Evolutionary conservation across 2,113 vertebrate genomes (phyloP).

Genomic region (Sclerurus mexicanus): DNA sequence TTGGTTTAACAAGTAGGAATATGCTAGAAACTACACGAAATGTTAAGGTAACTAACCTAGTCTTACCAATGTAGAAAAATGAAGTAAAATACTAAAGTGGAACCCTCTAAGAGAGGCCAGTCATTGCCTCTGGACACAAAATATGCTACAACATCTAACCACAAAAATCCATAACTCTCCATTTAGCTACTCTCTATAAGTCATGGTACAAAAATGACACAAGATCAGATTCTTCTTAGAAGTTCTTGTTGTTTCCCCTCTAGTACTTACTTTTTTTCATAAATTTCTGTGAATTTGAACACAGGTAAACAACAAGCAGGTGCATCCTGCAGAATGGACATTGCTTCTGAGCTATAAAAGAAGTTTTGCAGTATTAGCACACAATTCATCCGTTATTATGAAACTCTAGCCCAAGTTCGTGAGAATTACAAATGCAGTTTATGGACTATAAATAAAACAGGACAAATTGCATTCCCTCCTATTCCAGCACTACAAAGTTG

Average conservation of each 20-base stretch:
- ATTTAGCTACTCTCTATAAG: not conserved
- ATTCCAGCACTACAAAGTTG: not conserved
- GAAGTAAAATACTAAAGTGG: not conserved
- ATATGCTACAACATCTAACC: not conserved
- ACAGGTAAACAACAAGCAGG: conserved; percentile 94
- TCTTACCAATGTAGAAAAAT: not conserved
- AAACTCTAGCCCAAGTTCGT: not conserved
- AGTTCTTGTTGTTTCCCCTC: too few relatives aligned
- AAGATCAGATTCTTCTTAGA: not conserved
- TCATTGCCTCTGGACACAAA: not conserved
- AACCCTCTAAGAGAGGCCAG: not conserved
- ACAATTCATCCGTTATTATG: not conserved
- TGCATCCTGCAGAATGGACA: conserved; percentile 91
- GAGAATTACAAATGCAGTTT: not conserved
- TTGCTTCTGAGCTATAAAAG: conserved; percentile 83
- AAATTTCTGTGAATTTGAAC: conserved; percentile 93
- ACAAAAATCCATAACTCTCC: rapidly evolving
- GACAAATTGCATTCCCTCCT: not conserved
- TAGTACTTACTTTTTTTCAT: conserved; percentile 91
- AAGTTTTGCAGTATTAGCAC: not conserved
- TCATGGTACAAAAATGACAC: not conserved
- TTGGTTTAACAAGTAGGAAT: not conserved
- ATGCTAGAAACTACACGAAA: not conserved
- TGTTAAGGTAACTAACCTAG: not conserved
- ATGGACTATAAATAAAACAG: not conserved